Evolutionary conservation across 2,888 invertebrate genomes (phyloP).

Genomic region (Dinocampus coccinellae): DNA sequence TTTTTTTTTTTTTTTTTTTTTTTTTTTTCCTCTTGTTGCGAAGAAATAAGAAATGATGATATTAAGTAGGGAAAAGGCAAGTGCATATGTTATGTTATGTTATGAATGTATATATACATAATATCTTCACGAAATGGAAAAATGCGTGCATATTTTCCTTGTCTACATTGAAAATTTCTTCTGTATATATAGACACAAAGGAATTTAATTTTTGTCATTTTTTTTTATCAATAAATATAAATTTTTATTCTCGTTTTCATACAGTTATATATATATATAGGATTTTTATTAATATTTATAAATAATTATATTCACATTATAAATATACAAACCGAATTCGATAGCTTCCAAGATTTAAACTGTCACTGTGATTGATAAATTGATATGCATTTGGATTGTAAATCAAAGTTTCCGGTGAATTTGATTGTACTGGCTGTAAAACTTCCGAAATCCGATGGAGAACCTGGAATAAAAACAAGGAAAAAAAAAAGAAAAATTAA

Average conservation of each 20-base stretch:
- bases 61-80: not conserved
- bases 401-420: conserved; percentile 75
- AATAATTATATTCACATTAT: conserved; percentile 1
- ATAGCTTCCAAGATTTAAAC: conserved; percentile 79
- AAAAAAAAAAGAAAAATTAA: too few relatives aligned
- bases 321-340: conserved; percentile 76
- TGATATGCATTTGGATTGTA: conserved; percentile 87
- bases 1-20: not conserved
- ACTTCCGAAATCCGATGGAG: conserved; percentile 91
- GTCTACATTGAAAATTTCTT: conserved; percentile 45
- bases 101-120: not conserved
- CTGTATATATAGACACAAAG: conserved; percentile 47
- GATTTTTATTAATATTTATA: not conserved
- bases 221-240: conserved; percentile 38
- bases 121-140: not conserved
- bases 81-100: not conserved
- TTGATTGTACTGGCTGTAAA: conserved; percentile 79
- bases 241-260: not conserved
- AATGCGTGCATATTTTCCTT: not conserved
- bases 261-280: not conserved
- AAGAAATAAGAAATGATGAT: not conserved
- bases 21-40: not conserved
- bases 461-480: conserved; percentile 73
- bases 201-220: too few relatives aligned
- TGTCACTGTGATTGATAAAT: conserved; percentile 83